Evolutionary conservation across 2,797 vertebrate species (phyloP).

Genomic region (Meriones psammophilus): DNA sequence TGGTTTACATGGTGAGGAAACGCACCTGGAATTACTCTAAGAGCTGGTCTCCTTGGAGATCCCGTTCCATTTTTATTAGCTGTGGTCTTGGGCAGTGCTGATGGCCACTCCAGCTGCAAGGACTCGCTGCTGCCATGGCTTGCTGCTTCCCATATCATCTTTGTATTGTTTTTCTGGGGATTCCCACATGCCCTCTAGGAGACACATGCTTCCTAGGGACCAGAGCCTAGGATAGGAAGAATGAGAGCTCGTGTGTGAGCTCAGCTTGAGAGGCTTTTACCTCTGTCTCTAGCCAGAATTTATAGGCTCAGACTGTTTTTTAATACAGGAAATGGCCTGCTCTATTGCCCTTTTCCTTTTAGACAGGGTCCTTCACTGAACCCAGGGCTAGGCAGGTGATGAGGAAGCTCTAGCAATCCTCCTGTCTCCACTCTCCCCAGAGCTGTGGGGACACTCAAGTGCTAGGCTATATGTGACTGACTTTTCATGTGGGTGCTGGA

Average conservation of each 20-base stretch:
- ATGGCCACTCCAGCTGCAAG: neutral
- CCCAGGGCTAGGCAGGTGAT: neutral
- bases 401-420: neutral
- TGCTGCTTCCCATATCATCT: rapidly evolving
- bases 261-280: neutral
- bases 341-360: too few species aligned
- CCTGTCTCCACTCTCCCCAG: neutral
- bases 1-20: neutral
- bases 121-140: neutral
- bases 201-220: neutral
- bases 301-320: neutral
- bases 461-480: neutral
- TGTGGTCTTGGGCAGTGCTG: neutral
- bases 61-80: neutral
- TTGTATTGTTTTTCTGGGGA: neutral
- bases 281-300: neutral
- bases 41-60: neutral
- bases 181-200: neutral
- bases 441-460: neutral
- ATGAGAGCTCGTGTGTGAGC: too few species aligned
- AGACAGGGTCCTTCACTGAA: neutral
- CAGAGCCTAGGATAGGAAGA: neutral
- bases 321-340: neutral
- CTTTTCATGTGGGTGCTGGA: neutral
- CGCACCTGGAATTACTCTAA: neutral